Conservation (phyloP, 2,888 invertebrate genomes). For the Rambutsinella grinnellia region DNA sequence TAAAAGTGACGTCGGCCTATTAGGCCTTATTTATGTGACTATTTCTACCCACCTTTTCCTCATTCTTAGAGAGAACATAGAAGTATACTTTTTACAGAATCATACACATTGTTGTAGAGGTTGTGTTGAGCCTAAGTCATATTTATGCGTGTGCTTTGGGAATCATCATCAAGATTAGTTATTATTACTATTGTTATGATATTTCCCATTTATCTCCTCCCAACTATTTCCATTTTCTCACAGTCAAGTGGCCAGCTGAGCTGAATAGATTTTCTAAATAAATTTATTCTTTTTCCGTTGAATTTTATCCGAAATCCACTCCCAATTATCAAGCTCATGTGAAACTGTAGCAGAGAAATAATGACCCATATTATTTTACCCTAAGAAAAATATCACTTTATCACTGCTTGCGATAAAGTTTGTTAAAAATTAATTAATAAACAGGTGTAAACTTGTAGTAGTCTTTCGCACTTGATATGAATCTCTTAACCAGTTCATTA, state of each 20-base stretch:
- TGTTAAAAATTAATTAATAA: neutral
- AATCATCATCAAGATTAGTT: conserved; percentile 42
- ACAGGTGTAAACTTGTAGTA: neutral
- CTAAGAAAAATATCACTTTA: too few species aligned
- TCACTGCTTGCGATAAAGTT: neutral
- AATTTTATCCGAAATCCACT: neutral
- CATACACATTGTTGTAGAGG: too few species aligned
- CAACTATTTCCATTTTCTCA: conserved; percentile 33
- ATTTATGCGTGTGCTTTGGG: conserved; percentile 35
- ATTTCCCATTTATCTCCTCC: conserved; percentile 39
- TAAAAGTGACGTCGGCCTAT: conserved; percentile 55
- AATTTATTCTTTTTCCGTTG: neutral
- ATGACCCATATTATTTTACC: conserved; percentile 44
- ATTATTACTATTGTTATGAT: conserved; percentile 46
- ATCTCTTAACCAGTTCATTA: neutral
- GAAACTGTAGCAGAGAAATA: too few species aligned
- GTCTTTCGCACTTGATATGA: neutral
- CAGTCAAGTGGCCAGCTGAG: neutral
- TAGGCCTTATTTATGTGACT: conserved; percentile 64
- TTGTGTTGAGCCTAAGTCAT: conserved; percentile 2
- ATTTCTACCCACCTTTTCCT: conserved; percentile 64
- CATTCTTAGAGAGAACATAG: conserved; percentile 53
- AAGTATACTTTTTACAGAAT: conserved; percentile 11
- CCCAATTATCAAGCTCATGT: conserved; percentile 35
- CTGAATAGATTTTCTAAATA: neutral